Evolutionary conservation across 2,113 vertebrate species (phyloP).

Genomic region (Poeciliopsis retropinna): DNA sequence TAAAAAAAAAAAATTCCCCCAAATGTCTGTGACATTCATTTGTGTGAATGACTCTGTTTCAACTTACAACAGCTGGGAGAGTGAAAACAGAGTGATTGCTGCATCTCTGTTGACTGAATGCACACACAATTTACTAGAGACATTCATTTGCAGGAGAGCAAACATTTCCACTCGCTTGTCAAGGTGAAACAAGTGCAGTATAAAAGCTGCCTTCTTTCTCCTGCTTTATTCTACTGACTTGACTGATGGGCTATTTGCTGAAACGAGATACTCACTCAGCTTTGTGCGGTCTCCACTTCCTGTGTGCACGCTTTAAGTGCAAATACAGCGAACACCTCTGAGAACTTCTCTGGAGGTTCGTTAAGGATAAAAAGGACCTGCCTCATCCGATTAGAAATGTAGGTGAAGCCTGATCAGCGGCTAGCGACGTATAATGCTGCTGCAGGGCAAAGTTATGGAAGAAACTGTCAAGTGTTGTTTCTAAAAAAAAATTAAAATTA

Average conservation of each 20-base stretch:
- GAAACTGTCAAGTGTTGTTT: neutral
- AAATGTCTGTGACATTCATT: neutral
- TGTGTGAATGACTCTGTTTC: neutral
- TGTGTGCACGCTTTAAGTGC: constrained; percentile 28
- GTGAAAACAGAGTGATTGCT: neutral
- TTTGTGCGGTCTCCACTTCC: constrained; percentile 34
- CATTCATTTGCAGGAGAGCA: constrained; percentile 6
- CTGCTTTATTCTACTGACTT: constrained; percentile 32
- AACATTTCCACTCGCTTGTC: constrained; percentile 25
- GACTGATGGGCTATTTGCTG: constrained; percentile 46
- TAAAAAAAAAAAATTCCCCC: neutral
- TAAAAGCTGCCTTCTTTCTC: constrained; percentile 5
- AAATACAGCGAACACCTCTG: constrained; percentile 4
- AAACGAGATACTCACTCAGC: constrained; percentile 53
- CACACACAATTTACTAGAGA: neutral
- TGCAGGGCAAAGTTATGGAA: constrained; percentile 21
- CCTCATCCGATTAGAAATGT: constrained; percentile 59
- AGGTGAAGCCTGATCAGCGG: constrained; percentile 46
- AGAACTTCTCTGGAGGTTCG: neutral
- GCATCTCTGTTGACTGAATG: neutral
- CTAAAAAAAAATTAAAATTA: neutral
- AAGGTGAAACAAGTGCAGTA: constrained; percentile 11
- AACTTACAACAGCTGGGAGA: neutral
- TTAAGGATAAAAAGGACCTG: constrained; percentile 30
- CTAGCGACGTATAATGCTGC: constrained; percentile 14